Conservation (phyloP, 2,888 invertebrate species). For the Parnassius mnemosyne region DNA sequence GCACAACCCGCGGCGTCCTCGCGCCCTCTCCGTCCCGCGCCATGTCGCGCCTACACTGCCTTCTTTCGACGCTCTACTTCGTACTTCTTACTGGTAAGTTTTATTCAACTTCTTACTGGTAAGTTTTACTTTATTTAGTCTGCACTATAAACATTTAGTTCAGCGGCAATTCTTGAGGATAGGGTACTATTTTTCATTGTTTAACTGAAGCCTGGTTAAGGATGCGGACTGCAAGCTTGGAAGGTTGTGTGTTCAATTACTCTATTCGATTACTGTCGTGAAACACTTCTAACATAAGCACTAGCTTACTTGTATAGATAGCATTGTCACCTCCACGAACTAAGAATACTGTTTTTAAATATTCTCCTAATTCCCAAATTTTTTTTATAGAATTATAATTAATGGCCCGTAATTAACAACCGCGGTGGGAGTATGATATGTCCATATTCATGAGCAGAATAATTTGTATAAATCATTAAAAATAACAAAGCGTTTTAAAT, state of each 20-base stretch:
- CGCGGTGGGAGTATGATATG: too few species aligned
- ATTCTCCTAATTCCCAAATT: too few species aligned
- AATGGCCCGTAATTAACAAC: too few species aligned
- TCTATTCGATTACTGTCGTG: neutral
- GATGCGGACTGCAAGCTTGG: neutral
- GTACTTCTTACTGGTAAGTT: conserved; percentile 36
- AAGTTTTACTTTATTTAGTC: conserved; percentile 22
- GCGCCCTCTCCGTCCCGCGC: conserved; percentile 36
- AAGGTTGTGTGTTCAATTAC: too few species aligned
- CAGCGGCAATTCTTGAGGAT: neutral
- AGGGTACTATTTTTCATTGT: neutral
- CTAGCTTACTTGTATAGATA: neutral
- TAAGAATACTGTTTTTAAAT: too few species aligned
- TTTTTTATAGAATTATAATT: too few species aligned
- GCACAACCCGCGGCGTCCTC: conserved; percentile 33
- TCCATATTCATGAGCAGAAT: too few species aligned
- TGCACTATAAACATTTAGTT: neutral
- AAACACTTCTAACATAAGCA: neutral
- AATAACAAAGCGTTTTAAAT: too few species aligned
- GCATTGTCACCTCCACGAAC: too few species aligned
- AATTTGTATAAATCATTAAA: too few species aligned
- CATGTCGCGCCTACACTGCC: conserved; percentile 31
- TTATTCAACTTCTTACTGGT: conserved; percentile 31
- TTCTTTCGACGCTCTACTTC: conserved; percentile 33
- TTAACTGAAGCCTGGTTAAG: neutral